Evolutionary conservation across 2,113 vertebrate genomes (phyloP).

Genomic region (Phocoena sinus): DNA sequence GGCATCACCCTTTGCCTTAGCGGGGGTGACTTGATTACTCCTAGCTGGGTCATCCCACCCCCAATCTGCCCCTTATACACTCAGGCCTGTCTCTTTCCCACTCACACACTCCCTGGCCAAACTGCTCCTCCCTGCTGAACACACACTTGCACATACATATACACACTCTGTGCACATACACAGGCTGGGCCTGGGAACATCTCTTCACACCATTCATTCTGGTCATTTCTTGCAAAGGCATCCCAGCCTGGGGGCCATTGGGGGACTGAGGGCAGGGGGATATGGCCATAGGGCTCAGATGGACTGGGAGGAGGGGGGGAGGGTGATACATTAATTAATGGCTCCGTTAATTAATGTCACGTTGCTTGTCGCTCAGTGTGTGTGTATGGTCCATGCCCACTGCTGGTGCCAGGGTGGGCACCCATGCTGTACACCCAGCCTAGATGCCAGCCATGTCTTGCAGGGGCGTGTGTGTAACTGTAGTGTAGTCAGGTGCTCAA

Average conservation of each 20-base stretch:
- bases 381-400: conserved; percentile 86
- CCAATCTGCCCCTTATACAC: conserved; percentile 13
- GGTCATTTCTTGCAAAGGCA: conserved; percentile 50
- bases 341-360: conserved; percentile 83
- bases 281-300: conserved; percentile 40
- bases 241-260: conserved; percentile 16
- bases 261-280: conserved; percentile 44
- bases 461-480: conserved; percentile 93
- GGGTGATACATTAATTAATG: conserved; percentile 79
- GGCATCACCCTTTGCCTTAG: conserved; percentile 57
- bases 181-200: conserved; percentile 42
- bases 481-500: conserved; percentile 99
- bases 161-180: conserved; percentile 6
- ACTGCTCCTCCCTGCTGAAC: conserved; percentile 24
- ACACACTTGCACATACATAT: neutral
- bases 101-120: neutral
- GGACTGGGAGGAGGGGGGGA: conserved; percentile 65
- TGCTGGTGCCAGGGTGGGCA: conserved; percentile 53
- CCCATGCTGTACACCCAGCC: conserved; percentile 78
- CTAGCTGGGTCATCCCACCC: conserved; percentile 34
- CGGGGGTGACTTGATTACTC: conserved; percentile 34
- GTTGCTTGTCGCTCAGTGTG: conserved; percentile 86
- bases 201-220: conserved; percentile 55
- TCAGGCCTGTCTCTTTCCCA: conserved; percentile 13
- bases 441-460: conserved; percentile 84